Evolutionary conservation across 2,797 vertebrate species (phyloP).

Genomic region (Chromis chromis): DNA sequence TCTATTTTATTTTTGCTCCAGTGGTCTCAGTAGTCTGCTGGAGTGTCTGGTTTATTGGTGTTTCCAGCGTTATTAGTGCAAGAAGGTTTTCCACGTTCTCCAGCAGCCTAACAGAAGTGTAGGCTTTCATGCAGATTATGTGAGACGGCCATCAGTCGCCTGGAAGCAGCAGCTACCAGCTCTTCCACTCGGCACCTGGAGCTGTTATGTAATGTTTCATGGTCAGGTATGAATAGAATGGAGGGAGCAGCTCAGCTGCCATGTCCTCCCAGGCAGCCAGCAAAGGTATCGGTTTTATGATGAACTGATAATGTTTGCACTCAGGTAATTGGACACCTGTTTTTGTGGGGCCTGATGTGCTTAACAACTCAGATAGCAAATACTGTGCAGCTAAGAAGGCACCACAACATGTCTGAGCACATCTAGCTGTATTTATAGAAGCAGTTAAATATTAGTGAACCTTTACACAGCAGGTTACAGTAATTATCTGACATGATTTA

Average conservation of each 20-base stretch:
- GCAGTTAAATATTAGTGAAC: neutral
- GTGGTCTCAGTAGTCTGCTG: neutral
- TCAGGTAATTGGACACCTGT: slow-evolving; percentile 54
- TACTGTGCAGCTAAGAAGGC: neutral
- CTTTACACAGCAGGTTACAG: neutral
- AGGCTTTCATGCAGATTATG: slow-evolving; percentile 38
- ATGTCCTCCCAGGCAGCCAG: slow-evolving; percentile 2
- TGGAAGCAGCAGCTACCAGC: slow-evolving; percentile 23
- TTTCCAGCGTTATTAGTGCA: slow-evolving; percentile 24
- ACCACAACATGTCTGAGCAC: neutral
- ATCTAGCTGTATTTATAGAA: neutral
- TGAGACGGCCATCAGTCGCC: slow-evolving; percentile 14
- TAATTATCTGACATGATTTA: neutral
- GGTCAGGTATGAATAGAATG: slow-evolving; percentile 60
- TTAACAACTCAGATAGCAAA: slow-evolving; percentile 7
- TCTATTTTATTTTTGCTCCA: neutral
- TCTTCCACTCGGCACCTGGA: slow-evolving; percentile 40
- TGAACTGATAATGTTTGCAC: slow-evolving; percentile 40
- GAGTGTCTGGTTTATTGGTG: slow-evolving; percentile 22
- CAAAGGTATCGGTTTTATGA: slow-evolving; percentile 45
- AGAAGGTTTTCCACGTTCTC: slow-evolving; percentile 10
- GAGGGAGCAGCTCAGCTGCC: slow-evolving; percentile 32
- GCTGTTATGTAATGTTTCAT: slow-evolving; percentile 47
- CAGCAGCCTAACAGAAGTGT: slow-evolving; percentile 5
- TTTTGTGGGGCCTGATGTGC: slow-evolving; percentile 30